Evolutionary conservation across 1,140 invertebrate species (phyloP).

Genomic region (Steinernema feltiae): DNA sequence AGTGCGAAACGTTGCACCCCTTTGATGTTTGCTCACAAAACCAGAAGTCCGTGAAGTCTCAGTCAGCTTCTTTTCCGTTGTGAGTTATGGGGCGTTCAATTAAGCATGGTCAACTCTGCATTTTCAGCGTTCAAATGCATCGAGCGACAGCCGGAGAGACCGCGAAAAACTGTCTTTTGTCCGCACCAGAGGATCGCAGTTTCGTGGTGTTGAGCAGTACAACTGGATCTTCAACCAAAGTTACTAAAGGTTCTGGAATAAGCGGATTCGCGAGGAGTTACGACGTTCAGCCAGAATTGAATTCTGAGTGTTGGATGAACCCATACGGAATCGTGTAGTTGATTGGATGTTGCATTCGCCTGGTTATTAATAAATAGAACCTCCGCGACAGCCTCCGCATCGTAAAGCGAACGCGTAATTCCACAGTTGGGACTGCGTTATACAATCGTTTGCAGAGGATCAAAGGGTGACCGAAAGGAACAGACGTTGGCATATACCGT

Average conservation of each 20-base stretch:
- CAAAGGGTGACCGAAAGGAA: neutral
- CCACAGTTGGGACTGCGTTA: neutral
- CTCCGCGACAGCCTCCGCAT: neutral
- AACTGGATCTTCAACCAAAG: neutral
- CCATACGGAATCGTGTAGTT: neutral
- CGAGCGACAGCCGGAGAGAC: neutral
- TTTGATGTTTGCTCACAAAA: neutral
- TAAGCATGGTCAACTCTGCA: neutral
- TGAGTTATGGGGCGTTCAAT: too few species aligned
- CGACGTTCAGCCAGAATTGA: neutral
- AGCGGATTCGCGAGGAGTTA: neutral
- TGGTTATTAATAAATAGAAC: neutral
- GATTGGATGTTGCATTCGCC: neutral
- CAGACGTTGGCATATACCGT: neutral
- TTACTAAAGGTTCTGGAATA: neutral
- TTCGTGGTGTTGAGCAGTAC: neutral
- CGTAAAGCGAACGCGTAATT: neutral
- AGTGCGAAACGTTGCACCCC: neutral
- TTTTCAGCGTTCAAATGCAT: neutral
- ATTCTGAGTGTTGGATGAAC: neutral
- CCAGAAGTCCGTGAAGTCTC: neutral
- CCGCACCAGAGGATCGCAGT: neutral
- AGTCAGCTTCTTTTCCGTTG: neutral
- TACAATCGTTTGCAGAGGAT: neutral
- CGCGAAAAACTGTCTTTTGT: neutral